A percentile compares a stretch with the other conserved stretches of the same genome.
Conservation (phyloP, 64 coral and sea anemone species). For the Actinia equina region DNA sequence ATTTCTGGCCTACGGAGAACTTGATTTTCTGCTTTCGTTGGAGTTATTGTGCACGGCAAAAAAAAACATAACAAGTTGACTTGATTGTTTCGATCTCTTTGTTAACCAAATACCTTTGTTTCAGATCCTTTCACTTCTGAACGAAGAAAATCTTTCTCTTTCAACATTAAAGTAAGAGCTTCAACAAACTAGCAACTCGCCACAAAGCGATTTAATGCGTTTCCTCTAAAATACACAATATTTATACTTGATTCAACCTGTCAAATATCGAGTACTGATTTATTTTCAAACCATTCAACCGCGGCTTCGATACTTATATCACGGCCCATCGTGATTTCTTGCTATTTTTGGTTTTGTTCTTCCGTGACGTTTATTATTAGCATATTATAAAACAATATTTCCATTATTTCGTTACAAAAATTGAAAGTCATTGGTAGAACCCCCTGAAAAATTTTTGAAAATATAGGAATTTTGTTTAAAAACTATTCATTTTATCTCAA, state of each 20-base stretch:
- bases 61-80: no score
- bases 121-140: background rate
- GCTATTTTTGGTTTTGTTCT: background rate
- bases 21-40: background rate
- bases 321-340: background rate
- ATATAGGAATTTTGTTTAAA: background rate
- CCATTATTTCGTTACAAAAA: background rate
- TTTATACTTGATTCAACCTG: background rate
- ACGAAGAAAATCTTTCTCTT: background rate
- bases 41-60: background rate
- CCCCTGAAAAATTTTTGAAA: background rate
- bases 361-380: constrained; percentile 1
- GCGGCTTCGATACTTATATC: background rate
- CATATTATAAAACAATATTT: background rate
- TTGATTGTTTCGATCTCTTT: no score
- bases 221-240: background rate
- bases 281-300: constrained; percentile 7
- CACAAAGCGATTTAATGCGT: background rate
- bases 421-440: background rate
- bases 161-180: background rate
- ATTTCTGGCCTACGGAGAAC: background rate
- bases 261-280: background rate
- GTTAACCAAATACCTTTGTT: background rate
- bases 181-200: background rate
- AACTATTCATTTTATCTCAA: background rate